Evolutionary conservation across 2,888 invertebrate species (phyloP), one percentile per base, ranked within the genome.

Genomic region (Chironomus riparius): DNA sequence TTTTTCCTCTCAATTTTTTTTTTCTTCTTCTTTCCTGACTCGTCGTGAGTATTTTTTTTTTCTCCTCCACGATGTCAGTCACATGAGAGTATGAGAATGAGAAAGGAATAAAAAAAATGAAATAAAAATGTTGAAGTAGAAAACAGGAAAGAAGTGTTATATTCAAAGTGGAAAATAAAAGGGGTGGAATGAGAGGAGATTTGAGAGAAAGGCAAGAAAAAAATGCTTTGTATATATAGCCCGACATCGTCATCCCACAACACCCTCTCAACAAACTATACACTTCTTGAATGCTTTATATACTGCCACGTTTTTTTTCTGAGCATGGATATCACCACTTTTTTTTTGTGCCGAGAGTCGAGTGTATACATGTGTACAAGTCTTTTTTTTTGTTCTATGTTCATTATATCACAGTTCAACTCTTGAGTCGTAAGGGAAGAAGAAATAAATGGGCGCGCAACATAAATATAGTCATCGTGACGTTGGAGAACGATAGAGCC

Each of bases 131-230:
- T 56, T n/a, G 56, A 56, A 18, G n/a, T n/a, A 56, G 24, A 65
- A 65, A 68, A 47, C 74, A 74, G 74, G 65, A 74, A 74, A 74
- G 74, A 74, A 74, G 74, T 74, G 74, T 74, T 74, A 74, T 74
- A 74, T 74, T 74, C 74, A 74, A 68, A 74, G 74, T 62, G 65
- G 47, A 61, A 68, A 38, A 38, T 38, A 38, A 38, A 68, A 62
- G 13, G 47, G 28, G 28, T 68, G n/a, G 28, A 6, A 18, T 56
- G n/a, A 15, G 15, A 56, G 56, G 12, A 3, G 7, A 15, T 4
- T 47, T 47, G n/a, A 70, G 70, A 70, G 71, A 56, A 48, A n/a
- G n/a, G 47, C 15, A 38, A 13, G 18, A 70, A 70, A 71, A 70
- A 70, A 70, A 47, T 56, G 56, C 71, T 50, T 71, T 50, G 71